Evolutionary conservation across 2,888 invertebrate species (phyloP).

Genomic region (Drosophila acutilabella): DNA sequence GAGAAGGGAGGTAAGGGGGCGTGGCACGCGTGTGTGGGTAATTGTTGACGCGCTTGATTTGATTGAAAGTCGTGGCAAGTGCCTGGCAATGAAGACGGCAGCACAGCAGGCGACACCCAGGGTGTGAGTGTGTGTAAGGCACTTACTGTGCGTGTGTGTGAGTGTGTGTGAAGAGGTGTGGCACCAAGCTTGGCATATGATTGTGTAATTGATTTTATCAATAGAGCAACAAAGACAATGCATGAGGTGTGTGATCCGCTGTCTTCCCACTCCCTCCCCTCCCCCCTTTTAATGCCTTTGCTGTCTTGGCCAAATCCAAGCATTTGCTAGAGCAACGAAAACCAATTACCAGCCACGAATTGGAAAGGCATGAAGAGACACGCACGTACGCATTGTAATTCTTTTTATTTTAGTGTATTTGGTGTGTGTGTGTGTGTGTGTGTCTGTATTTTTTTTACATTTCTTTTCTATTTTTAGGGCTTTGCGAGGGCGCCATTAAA

Average conservation of each 20-base stretch:
- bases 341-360: slow-evolving; percentile 52
- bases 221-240: slow-evolving; percentile 51
- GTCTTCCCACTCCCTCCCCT: neutral
- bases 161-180: slow-evolving; percentile 45
- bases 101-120: slow-evolving; percentile 9
- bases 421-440: too few species aligned
- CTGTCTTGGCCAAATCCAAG: slow-evolving; percentile 47
- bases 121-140: neutral
- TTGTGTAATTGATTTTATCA: slow-evolving; percentile 80
- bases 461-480: slow-evolving; percentile 22
- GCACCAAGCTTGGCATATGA: slow-evolving; percentile 70
- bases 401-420: slow-evolving; percentile 13
- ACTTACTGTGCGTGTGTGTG: neutral
- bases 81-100: slow-evolving; percentile 46
- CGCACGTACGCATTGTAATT: slow-evolving; percentile 71
- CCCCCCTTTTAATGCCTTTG: slow-evolving; percentile 2
- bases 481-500: slow-evolving; percentile 50
- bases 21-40: slow-evolving; percentile 63
- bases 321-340: slow-evolving; percentile 56
- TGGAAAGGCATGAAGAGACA: slow-evolving; percentile 22
- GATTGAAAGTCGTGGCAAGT: slow-evolving; percentile 75
- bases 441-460: slow-evolving; percentile 8
- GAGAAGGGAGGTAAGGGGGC: neutral
- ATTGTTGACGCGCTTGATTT: slow-evolving; percentile 75
- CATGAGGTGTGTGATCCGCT: slow-evolving; percentile 1